Percentiles rank a stretch among this genome's conserved stretches.
These are phyloP conservation scores for Porites evermanni DNA, from an alignment of 92 coral and sea anemone genomes.

Conservation along the genomic window DNA sequence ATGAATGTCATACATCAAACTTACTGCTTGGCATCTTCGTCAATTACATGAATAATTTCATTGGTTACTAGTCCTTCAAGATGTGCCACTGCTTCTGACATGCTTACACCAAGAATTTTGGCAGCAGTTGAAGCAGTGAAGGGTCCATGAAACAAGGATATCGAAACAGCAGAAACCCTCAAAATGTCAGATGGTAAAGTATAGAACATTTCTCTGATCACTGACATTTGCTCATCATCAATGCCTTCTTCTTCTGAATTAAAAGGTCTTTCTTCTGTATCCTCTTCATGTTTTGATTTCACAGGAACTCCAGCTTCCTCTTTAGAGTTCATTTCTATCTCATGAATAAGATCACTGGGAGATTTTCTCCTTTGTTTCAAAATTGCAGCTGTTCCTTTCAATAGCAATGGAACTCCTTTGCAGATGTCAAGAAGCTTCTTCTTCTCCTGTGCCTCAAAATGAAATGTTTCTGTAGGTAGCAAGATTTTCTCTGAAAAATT, in stretches of 20 bases:
- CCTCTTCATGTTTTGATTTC: background rate
- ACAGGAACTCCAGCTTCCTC: background rate
- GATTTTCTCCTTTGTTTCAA: constrained; percentile 1
- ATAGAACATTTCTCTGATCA: constrained; percentile 58
- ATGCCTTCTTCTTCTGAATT: constrained; percentile 29
- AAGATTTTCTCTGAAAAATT: constrained; percentile 13
- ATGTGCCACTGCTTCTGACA: constrained; percentile 27
- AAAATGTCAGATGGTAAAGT: constrained; percentile 49
- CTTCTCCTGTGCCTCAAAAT: background rate
- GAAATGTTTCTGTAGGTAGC: background rate
- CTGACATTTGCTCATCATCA: background rate
- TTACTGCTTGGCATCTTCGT: constrained; percentile 49
- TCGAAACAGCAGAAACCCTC: constrained; percentile 58
- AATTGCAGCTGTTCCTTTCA: constrained; percentile 13
- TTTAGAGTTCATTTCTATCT: background rate
- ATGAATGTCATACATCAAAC: constrained; percentile 71
- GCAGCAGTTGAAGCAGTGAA: constrained; percentile 63
- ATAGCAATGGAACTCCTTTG: constrained; percentile 12
- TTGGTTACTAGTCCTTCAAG: constrained; percentile 53
- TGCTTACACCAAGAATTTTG: constrained; percentile 47
- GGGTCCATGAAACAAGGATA: constrained; percentile 64
- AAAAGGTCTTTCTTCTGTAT: background rate
- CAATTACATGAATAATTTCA: constrained; percentile 38
- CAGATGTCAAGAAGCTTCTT: background rate
- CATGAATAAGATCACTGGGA: background rate